Base-by-base conservation (phyloP, 2,113 vertebrate genomes). In the Orientallactaga bullata region DNA sequence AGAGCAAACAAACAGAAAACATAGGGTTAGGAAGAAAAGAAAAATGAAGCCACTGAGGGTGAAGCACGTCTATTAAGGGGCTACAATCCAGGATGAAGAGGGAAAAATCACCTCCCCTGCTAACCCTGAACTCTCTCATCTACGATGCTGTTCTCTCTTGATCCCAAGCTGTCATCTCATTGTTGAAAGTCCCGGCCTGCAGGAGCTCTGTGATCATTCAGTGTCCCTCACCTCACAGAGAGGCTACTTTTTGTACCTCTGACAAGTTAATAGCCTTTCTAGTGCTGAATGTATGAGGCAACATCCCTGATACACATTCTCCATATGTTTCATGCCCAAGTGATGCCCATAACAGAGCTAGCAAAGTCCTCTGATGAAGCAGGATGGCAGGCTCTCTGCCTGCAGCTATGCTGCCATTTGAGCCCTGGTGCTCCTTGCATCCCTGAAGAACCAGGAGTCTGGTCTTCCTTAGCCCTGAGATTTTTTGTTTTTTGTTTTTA, bases 21-120 rank as follows among this genome's bases (percentile, higher is more conserved):
- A 63, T 68, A 83, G 42, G 88, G 73, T 89, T 47, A 81, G 74
- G 13, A 78, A 39, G 39, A 18, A 76, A 72, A 93, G 71, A 89
- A 85, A 95, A 88, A 78, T 35, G 51, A 95, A 30, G 24, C 60
- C 10, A 21, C 5, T 77, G 82, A 87, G 42, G 78, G n/a, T 26
- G 24, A 88, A 84, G 32, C 28, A 21, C 90, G 65, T 82, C 42
- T 63, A 24, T 0, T 23, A 79, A 72, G 47, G 35, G 3, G 11
- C 28, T 61, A 60, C 55, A 39, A 39, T 23, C 28, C 16, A 60
- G 39, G 61, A 47, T 8, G 15, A 58, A 92, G 76, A 85, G 35
- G 26, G 13, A 42, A 32, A 73, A 84, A 32, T 55, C 76, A 20
- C 32, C 42, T 60, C 26, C 37, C 26, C 30, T 17, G 18, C 26